Evolutionary conservation across 2,888 invertebrate species (phyloP).

Genomic region (Mallateleia sp.): DNA sequence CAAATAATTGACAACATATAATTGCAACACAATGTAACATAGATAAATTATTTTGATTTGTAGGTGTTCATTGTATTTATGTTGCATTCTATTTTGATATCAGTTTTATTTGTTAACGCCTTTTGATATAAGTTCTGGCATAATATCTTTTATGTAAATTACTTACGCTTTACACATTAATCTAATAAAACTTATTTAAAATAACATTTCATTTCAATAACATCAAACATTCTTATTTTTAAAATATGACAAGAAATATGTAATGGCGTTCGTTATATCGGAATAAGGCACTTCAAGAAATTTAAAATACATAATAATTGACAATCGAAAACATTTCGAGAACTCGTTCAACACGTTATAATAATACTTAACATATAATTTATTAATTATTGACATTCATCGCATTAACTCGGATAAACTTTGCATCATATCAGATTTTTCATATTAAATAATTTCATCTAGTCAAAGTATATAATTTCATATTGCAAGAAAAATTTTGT

Average conservation of each 20-base stretch:
- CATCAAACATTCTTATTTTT: constrained; percentile 64
- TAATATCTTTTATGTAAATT: constrained; percentile 35
- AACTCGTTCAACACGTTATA: constrained; percentile 39
- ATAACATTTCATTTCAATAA: constrained; percentile 53
- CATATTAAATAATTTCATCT: constrained; percentile 38
- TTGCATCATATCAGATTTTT: not conserved
- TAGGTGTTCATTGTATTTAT: constrained; percentile 40
- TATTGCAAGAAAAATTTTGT: not conserved
- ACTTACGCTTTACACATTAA: constrained; percentile 44
- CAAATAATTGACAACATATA: constrained; percentile 83
- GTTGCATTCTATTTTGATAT: constrained; percentile 54
- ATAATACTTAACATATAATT: constrained; percentile 45
- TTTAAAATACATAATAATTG: constrained; percentile 60
- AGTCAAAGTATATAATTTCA: constrained; percentile 14
- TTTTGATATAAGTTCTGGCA: constrained; percentile 38
- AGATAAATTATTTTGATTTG: constrained; percentile 72
- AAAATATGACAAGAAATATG: constrained; percentile 48
- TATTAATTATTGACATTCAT: constrained; percentile 29
- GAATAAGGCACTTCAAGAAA: constrained; percentile 72
- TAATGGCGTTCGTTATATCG: constrained; percentile 50
- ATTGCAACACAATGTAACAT: constrained; percentile 78
- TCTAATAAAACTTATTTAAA: constrained; percentile 62
- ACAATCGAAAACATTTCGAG: constrained; percentile 44
- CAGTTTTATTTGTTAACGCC: not conserved
- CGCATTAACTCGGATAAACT: constrained; percentile 13